Base-by-base conservation (phyloP, 2,888 invertebrate genomes). In the Coleophora flavipennella region DNA sequence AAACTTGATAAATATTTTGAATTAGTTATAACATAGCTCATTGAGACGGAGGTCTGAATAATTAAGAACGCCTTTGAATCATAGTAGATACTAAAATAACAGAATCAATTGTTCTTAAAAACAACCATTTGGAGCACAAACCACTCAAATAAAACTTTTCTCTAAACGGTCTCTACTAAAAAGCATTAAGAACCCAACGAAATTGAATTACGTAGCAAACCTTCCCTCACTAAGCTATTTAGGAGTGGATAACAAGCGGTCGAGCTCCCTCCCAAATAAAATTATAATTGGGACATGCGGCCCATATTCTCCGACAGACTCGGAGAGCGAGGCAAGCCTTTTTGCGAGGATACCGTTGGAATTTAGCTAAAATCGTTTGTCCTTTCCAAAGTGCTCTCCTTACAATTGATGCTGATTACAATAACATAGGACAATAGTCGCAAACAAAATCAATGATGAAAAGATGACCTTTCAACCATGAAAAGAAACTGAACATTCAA, bases 211-310 rank as follows among this genome's bases (percentile, higher is more conserved):
- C 62, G 65, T 44, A 51, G 52, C 58, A 65, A 59, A 68, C 69
- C 67, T 67, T 67, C 68, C 72, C 62, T 67, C 64, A 63, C 72
- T 75, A 74, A 76, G 76, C 74, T 73, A 76, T 78, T 76, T 76
- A 70, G 61, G 63, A 72, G 64, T 72, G 66, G 68, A 62, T 68
- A 70, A 69, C 70, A 71, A 73, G 74, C 62, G 68, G 66, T 57
- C 62, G 62, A 56, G 55, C 53, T 49, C 60, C 58, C 62, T 57
- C 50, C 55, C 62, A 62, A 68, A 69, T 67, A 67, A 73, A 71
- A 76, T 77, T 70, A 73, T 78, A 78, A 78, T 78, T 76, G 76
- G 73, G 67, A 73, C 72, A 77, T 71, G 64, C 63, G 66, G 65
- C 70, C 67, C 67, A 67, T 58, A 61, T 63, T 66, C 70, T 67